A percentile compares a stretch with the other conserved stretches of the same genome.
phyloP scores from a whole-genome alignment of 2,888 invertebrate species.

The Synanthedon andrenaeformis region DNA sequence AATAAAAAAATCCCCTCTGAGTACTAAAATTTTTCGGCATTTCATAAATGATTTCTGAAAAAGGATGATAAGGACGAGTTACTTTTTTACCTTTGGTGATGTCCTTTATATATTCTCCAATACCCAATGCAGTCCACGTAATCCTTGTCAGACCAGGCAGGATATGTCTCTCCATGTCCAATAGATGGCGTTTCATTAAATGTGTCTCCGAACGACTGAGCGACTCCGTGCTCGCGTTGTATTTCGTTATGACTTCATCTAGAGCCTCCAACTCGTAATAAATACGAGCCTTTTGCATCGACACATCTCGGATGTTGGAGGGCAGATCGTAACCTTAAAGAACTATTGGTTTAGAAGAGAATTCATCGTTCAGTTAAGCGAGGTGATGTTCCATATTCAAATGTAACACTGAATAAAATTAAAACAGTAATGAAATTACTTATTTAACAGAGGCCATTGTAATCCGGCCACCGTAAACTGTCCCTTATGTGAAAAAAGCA shows the following conservation, averaged over 20 bases:
- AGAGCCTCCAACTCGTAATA: slow-evolving; percentile 76
- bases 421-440: not conserved
- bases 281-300: slow-evolving; percentile 74
- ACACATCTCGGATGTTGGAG: slow-evolving; percentile 57
- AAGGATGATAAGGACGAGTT: no score
- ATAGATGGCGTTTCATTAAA: slow-evolving; percentile 76
- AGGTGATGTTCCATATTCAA: not conserved
- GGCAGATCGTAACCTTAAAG: slow-evolving; percentile 50
- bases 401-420: not conserved
- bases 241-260: slow-evolving; percentile 69
- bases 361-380: not conserved
- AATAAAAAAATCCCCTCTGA: no score
- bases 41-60: no score
- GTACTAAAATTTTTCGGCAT: no score
- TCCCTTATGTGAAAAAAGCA: no score
- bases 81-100: slow-evolving; percentile 46
- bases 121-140: slow-evolving; percentile 88
- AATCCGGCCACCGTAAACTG: no score
- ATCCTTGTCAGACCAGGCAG: slow-evolving; percentile 85
- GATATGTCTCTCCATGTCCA: slow-evolving; percentile 79
- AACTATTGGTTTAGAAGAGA: not conserved
- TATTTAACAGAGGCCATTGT: no score
- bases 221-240: slow-evolving; percentile 74
- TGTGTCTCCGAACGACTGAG: slow-evolving; percentile 80
- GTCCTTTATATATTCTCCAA: slow-evolving; percentile 75